Evolutionary conservation across 2,888 invertebrate species (phyloP), one percentile per base, ranked within the genome.

Genomic region (Mayetiola destructor): DNA sequence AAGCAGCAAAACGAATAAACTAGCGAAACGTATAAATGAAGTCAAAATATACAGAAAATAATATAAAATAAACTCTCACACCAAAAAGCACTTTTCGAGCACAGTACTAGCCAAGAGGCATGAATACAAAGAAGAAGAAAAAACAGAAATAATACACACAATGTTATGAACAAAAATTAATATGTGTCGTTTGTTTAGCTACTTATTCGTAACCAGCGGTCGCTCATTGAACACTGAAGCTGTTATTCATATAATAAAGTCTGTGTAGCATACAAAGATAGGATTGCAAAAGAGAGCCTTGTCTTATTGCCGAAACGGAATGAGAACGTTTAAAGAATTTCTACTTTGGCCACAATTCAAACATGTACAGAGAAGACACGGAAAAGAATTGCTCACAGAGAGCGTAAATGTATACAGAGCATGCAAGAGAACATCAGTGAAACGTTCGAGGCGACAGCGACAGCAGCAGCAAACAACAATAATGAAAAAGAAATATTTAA

Each of bases 151-250:
- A n/a, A n/a, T n/a, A n/a, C n/a, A n/a, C n/a, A n/a, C n/a, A n/a
- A n/a, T n/a, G 21, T 40, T 27, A 48, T 48, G 27, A 48, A 48
- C 27, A 27, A 48, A 48, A n/a, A n/a, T n/a, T 48, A 48, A 23
- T 42, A 27, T 48, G 48, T 48, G 27, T 48, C 27, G 23, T 48
- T 48, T 48, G 48, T 48, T 48, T 48, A 48, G 48, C 48, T 48
- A 48, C 48, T 48, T 48, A 48, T 48, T 48, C 48, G 48, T 27
- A 48, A 27, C 27, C 48, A 48, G 48, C 48, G 48, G 48, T 48
- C 48, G 48, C 48, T 48, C 48, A 48, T 48, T 48, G 48, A 48
- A 48, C 48, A 48, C 48, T 48, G 27, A 48, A 48, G n/a, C n/a
- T 48, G 27, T 48, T 48, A 27, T 48, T 48, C 16, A 6, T 48